phyloP scores from a whole-genome alignment of 2,113 vertebrate species.

The Periophthalmus modestus region DNA sequence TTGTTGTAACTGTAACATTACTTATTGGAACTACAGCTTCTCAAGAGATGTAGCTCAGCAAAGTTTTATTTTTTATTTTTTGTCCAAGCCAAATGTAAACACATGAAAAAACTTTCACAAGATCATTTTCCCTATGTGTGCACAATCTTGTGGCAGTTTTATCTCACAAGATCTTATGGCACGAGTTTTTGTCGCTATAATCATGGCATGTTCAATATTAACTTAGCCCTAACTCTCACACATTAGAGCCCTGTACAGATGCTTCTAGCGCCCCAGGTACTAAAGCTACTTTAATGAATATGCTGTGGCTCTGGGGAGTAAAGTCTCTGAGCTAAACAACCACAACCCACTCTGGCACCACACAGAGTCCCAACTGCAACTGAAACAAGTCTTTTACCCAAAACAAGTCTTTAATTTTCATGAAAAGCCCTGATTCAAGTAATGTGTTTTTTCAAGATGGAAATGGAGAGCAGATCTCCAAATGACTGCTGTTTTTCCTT shows the following conservation, averaged over 20 bases:
- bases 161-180: no score
- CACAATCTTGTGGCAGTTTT: no score
- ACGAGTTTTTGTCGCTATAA: neutral
- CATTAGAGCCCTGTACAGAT: neutral
- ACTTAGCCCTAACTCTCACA: neutral
- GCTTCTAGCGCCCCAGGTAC: neutral
- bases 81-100: no score
- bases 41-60: no score
- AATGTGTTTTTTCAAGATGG: neutral
- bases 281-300: conserved; percentile 1
- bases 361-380: neutral
- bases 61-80: no score
- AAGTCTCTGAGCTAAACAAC: neutral
- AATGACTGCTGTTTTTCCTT: neutral
- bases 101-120: no score
- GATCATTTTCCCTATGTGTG: no score
- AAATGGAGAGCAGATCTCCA: neutral
- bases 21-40: no score
- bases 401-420: neutral
- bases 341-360: neutral
- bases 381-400: neutral
- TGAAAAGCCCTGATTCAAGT: neutral
- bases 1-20: no score
- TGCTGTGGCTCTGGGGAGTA: neutral
- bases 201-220: neutral